Conservation (phyloP, 2,888 invertebrate genomes). For the Aradus depressus region DNA sequence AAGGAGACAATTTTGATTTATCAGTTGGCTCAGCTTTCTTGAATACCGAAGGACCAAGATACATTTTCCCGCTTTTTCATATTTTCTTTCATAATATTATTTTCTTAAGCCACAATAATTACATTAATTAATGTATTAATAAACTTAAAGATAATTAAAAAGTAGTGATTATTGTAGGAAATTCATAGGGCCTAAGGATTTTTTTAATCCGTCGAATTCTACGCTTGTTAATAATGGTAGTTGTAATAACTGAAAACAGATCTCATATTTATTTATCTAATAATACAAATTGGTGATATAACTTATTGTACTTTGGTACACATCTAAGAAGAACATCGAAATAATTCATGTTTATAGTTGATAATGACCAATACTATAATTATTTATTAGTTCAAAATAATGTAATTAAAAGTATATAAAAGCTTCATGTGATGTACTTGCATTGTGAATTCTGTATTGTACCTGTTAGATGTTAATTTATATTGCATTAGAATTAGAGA, state of each 20-base stretch:
- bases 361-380: constrained; percentile 11
- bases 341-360: constrained; percentile 4
- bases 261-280: constrained; percentile 15
- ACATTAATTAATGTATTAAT: constrained; percentile 1
- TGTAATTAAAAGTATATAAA: not conserved
- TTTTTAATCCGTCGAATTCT: constrained; percentile 26
- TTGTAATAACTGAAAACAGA: constrained; percentile 7
- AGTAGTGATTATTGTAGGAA: too few species aligned
- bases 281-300: constrained; percentile 7
- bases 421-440: constrained; percentile 26
- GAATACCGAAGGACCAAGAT: too few species aligned
- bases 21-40: too few species aligned
- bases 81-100: too few species aligned
- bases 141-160: not conserved
- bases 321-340: constrained; percentile 10
- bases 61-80: too few species aligned
- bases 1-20: too few species aligned
- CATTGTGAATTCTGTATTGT: constrained; percentile 14
- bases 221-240: constrained; percentile 23
- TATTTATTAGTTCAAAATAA: not conserved
- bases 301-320: constrained; percentile 9
- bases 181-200: constrained; percentile 24
- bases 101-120: too few species aligned
- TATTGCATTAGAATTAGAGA: constrained; percentile 14
- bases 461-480: constrained; percentile 21